Conservation (phyloP, 2,797 vertebrate genomes). For the Xyrichtys novacula region DNA sequence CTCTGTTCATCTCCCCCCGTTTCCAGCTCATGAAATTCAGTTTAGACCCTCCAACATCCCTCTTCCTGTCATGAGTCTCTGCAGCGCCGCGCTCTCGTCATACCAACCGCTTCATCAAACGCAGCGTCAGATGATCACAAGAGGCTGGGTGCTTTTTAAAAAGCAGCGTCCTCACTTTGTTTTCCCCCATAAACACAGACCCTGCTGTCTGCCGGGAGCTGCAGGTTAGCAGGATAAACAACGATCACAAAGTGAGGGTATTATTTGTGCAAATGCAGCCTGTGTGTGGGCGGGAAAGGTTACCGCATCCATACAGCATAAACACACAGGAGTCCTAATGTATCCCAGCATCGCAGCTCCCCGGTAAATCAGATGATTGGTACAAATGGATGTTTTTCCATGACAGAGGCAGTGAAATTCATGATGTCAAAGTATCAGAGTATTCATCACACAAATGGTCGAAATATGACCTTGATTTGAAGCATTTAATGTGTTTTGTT, state of each 20-base stretch:
- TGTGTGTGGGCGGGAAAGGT: slow-evolving; percentile 60
- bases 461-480: slow-evolving; percentile 43
- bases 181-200: slow-evolving; percentile 30
- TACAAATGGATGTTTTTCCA: slow-evolving; percentile 58
- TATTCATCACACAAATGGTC: slow-evolving; percentile 60
- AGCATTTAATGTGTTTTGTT: slow-evolving; percentile 60
- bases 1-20: slow-evolving; percentile 29
- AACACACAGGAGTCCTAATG: slow-evolving; percentile 63
- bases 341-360: slow-evolving; percentile 31
- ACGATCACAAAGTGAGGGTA: slow-evolving; percentile 28
- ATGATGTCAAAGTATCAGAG: slow-evolving; percentile 41
- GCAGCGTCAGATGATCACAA: slow-evolving; percentile 23
- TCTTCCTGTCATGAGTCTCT: background rate
- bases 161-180: slow-evolving; percentile 15
- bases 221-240: slow-evolving; percentile 45
- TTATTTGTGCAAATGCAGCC: slow-evolving; percentile 49
- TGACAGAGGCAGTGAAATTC: slow-evolving; percentile 37
- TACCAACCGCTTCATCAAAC: slow-evolving; percentile 19
- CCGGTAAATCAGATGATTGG: slow-evolving; percentile 36
- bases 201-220: slow-evolving; percentile 37
- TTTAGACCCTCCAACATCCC: slow-evolving; percentile 17
- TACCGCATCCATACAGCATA: slow-evolving; percentile 47
- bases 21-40: slow-evolving; percentile 52
- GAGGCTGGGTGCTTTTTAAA: slow-evolving; percentile 30
- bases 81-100: background rate